Conservation (phyloP, 2,113 vertebrate genomes). For the Microcebus jonahi region DNA sequence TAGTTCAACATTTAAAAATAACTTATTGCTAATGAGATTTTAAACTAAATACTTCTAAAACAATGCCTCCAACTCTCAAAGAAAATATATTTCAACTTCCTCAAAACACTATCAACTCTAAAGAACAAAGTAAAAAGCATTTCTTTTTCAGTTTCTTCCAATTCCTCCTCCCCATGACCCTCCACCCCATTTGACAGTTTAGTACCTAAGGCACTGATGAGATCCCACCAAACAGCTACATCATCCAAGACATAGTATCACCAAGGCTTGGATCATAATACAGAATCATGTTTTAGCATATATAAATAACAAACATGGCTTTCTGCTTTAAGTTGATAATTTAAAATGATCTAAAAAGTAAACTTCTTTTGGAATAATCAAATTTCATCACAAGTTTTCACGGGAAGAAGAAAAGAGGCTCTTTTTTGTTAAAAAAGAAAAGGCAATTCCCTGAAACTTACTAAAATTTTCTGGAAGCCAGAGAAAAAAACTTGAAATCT, state of each 20-base stretch:
- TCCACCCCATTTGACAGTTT: neutral
- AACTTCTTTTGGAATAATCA: conserved; percentile 32
- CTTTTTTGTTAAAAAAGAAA: conserved; percentile 35
- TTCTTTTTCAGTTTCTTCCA: neutral
- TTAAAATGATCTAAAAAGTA: conserved; percentile 49
- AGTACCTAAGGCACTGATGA: neutral
- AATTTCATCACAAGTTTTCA: conserved; percentile 26
- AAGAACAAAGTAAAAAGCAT: neutral
- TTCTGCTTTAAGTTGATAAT: conserved; percentile 24
- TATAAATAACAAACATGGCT: conserved; percentile 22
- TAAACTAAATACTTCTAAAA: conserved; percentile 43
- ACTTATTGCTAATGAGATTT: conserved; percentile 30
- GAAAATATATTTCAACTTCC: neutral
- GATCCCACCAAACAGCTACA: neutral
- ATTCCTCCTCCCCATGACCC: neutral
- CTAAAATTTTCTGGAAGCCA: conserved; percentile 4
- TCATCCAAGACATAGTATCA: neutral
- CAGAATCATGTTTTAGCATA: neutral
- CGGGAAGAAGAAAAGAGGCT: neutral
- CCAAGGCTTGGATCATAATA: neutral
- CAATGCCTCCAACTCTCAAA: neutral
- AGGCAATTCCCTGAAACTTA: neutral
- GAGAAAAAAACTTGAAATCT: conserved; percentile 29
- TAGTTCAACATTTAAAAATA: conserved; percentile 31
- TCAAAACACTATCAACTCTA: neutral